Percentiles rank a stretch among this genome's conserved stretches.
Evolutionary conservation across 64 coral and sea anemone genomes (phyloP).

Genomic region (Montipora capricornis): DNA sequence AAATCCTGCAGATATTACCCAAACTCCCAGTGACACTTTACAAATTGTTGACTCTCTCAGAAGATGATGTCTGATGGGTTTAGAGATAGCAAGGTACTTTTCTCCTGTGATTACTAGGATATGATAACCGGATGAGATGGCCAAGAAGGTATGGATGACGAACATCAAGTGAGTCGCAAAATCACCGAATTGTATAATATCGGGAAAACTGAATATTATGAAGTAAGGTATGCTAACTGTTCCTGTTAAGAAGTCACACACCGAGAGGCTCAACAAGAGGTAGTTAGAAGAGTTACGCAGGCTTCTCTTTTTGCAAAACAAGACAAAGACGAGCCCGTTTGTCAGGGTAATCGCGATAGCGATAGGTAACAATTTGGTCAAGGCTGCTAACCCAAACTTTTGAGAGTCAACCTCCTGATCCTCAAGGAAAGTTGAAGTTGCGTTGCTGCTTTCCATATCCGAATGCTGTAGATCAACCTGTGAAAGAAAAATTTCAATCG

Average conservation of each 20-base stretch:
- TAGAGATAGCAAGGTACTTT: constrained; percentile 53
- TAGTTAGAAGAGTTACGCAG: constrained; percentile 72
- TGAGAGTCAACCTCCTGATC: neutral
- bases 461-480: too few relatives aligned
- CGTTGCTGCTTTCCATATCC: neutral
- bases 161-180: neutral
- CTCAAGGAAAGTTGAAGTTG: neutral
- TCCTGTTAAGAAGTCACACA: constrained; percentile 77
- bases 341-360: constrained; percentile 28
- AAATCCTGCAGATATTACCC: constrained; percentile 23
- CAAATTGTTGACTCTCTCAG: constrained; percentile 6
- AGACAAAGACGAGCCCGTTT: constrained; percentile 73
- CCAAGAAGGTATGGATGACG: constrained; percentile 18
- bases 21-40: neutral
- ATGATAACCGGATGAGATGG: constrained; percentile 44
- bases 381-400: neutral
- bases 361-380: constrained; percentile 45
- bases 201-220: neutral
- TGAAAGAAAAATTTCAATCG: too few relatives aligned
- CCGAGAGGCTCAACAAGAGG: constrained; percentile 72
- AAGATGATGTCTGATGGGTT: constrained; percentile 41
- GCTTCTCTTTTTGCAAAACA: constrained; percentile 53
- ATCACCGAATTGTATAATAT: neutral
- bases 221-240: constrained; percentile 58
- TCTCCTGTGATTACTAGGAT: constrained; percentile 53